Conservation (phyloP, 1,140 invertebrate species). For the Bombus impatiens region DNA sequence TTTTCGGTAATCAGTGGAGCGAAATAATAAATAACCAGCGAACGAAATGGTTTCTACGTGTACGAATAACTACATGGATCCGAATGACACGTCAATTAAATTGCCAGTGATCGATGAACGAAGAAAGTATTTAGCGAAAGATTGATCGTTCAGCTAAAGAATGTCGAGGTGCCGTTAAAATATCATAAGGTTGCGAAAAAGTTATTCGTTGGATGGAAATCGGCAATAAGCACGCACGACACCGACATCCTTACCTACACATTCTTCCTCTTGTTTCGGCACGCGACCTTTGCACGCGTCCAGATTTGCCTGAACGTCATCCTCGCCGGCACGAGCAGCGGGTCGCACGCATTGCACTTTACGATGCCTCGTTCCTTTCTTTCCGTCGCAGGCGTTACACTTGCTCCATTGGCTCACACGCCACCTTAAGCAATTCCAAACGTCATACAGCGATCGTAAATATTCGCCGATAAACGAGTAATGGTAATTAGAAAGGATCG, state of each 20-base stretch:
- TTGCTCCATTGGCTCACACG: conserved; percentile 82
- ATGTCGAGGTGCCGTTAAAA: not conserved
- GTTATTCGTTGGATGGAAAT: not conserved
- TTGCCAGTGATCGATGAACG: not conserved
- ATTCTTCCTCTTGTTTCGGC: conserved; percentile 71
- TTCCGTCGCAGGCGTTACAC: conserved; percentile 81
- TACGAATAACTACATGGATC: not conserved
- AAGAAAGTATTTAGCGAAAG: conserved; percentile 4
- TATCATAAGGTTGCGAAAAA: not conserved
- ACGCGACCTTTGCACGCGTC: conserved; percentile 75
- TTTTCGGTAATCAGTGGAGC: not conserved
- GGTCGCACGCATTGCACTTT: conserved; percentile 81
- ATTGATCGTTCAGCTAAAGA: not conserved
- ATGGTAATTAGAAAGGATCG: not conserved
- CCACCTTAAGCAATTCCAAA: conserved; percentile 76
- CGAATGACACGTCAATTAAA: not conserved
- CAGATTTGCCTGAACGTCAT: conserved; percentile 80
- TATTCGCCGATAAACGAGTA: too few species aligned
- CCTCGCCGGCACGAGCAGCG: conserved; percentile 74
- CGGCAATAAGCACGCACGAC: too few species aligned
- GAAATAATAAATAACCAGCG: not conserved
- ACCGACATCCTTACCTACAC: conserved; percentile 65
- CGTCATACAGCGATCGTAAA: not conserved
- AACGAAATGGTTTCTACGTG: not conserved
- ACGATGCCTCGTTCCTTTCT: conserved; percentile 76